Evolutionary conservation across 2,888 invertebrate genomes (phyloP), one percentile per base, ranked within the genome.

Genomic region (Lasius platythorax): DNA sequence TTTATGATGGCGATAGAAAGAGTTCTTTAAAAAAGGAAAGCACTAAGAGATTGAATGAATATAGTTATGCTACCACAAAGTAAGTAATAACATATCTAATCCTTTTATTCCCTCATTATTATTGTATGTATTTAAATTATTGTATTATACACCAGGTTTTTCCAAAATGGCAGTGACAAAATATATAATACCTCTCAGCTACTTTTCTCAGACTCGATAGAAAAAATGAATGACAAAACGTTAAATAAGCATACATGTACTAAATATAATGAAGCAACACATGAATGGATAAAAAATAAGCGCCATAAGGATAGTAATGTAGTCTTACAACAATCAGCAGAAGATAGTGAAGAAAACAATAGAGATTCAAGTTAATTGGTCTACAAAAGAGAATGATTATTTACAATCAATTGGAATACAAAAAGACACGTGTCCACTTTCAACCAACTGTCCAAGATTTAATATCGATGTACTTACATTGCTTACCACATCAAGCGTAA

Each of bases 101-200:
- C 11, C 46, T 46, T 74, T 46, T 43, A 6, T 43, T 67, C 28
- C 0, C 8, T 30, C 1, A 12, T 50, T 67, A 37, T 58, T 40
- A 58, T 18, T 4, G 8, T 46, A 5, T 46, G 3, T 61, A 61
- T 50, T 67, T 67, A 53, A 53, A 53, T 28, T 53, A 28, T 53
- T 67, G 2, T 75, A 23, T 64, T 8, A 23, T 33, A 23, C 50
- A 46, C 30, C 12, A 53, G 53, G 43, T 28, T 67, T 28, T 53
- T 66, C 8, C 79, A 1, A 70, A 23, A 61, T 15, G 15, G 15
- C 4, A 15, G 15, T 28, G 33, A 61, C 46, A 61, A 70, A 6
- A 70, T 79, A 79, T 23, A 23, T 33, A 58, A 43, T 33, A 23
- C n/a, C 11, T 61, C 79, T 58, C 30, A 61, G 11, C n/a, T n/a